Base-by-base conservation (phyloP, 2,888 invertebrate genomes). In the Chouioia cunea region DNA sequence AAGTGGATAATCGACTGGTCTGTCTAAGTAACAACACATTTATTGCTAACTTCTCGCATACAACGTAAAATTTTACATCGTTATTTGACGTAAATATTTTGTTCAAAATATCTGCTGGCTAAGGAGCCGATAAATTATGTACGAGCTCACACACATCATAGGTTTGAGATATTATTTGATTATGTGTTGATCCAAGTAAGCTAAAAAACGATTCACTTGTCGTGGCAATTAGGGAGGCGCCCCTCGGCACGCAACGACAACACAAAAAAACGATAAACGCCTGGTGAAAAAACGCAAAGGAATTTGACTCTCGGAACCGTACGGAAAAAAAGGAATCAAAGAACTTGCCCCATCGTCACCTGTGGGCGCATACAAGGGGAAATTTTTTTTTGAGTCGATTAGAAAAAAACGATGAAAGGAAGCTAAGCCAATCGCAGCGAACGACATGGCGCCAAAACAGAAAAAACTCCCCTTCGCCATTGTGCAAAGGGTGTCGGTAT, bases 321-420 rank as follows among this genome's bases (percentile, higher is more conserved):
- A 10, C 10, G 36, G 36, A 60, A 60, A 50, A 53, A 63, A 46
- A 63, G 8, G 23, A 27, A 43, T 14, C 10, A 18, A 6, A 22
- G 8, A 68, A 68, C 56, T 62, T 68, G 64, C 53, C 6, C 36
- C 6, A 36, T 36, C 36, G 36, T 36, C 36, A 36, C 36, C 36
- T 36, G 36, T 10, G 10, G 20, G 44, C 47, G 50, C 22, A 56
- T 57, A n/a, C 22, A 47, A 50, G 66, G 71, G 66, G 71, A 52
- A 44, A 54, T 71, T 71, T 68, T 65, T 50, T 69, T 62, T n/a
- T n/a, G n/a, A 36, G 52, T 66, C 66, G 66, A 71, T 66, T 57
- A 56, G 54, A 56, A 62, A 48, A 36, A 56, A 47, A 64, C 15
- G 43, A 18, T 23, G 16, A 47, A 20, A 62, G 50, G 20, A 62